These are phyloP conservation scores for Rapana venosa DNA, from an alignment of 2,888 invertebrate genomes.

Conservation along the genomic window DNA sequence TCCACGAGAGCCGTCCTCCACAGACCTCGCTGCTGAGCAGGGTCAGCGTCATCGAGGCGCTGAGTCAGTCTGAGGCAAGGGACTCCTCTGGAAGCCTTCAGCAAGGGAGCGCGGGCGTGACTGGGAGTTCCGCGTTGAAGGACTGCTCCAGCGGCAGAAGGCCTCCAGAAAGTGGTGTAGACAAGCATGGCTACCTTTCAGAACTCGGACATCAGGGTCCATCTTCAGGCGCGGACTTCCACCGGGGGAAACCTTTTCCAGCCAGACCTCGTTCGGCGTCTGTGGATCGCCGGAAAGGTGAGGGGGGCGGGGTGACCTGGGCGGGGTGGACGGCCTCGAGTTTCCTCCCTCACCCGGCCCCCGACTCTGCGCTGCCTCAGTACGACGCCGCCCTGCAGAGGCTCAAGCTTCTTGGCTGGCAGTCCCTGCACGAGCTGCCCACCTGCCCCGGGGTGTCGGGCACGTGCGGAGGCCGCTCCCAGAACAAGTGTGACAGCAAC, in stretches of 20 bases:
- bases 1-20: not conserved
- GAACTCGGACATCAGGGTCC: too few species aligned
- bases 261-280: slow-evolving; percentile 1
- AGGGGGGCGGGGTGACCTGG: not conserved
- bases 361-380: not conserved
- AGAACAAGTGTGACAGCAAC: not conserved
- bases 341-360: not conserved
- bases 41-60: slow-evolving; percentile 24
- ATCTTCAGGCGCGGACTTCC: not conserved
- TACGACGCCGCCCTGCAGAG: slow-evolving; percentile 23
- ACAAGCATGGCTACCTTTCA: too few species aligned
- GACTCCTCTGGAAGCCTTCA: not conserved
- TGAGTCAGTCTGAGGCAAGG: not conserved
- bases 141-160: too few species aligned
- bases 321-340: not conserved
- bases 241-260: not conserved
- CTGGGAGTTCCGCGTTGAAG: not conserved
- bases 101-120: not conserved
- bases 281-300: not conserved
- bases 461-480: slow-evolving; percentile 17
- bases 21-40: slow-evolving; percentile 5
- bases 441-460: not conserved
- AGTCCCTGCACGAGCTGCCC: slow-evolving; percentile 22
- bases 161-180: not conserved
- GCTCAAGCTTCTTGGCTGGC: slow-evolving; percentile 16